Evolutionary conservation across 2,888 invertebrate genomes (phyloP), one percentile per base, ranked within the genome.

Genomic region (Drosophila lutescens): DNA sequence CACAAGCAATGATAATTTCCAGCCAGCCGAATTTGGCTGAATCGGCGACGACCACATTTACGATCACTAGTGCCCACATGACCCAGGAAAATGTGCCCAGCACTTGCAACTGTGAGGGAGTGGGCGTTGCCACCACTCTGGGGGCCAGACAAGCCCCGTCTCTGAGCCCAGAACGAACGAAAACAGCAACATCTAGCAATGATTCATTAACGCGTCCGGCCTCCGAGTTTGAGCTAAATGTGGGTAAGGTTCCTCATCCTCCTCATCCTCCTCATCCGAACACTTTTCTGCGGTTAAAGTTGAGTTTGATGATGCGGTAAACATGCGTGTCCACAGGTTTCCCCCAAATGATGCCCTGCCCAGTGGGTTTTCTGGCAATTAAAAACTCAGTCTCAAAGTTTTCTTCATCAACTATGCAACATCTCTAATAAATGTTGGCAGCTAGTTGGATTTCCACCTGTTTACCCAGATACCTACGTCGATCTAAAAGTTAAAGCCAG

Each of bases 161-260:
- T 23, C 41, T 40, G 46, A 8, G 44, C 53, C 1, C 47, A 53
- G 20, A 58, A 6, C 12, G 32, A 17, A 47, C 63, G 59, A 2
- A 62, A 53, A 23, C 61, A 49, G 12, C 46, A 38, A 32, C 67
- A 67, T 47, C 74, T 74, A 59, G 65, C 78, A 82, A 67, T 73
- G 83, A 80, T 80, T 78, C 85, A 86, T 84, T 86, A 83, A 80
- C 83, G 78, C 86, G 86, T 80, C 86, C 83, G 79, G 83, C 83
- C 83, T 79, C 86, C 74, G 83, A 80, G 77, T 80, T 86, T 62
- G 86, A 79, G 73, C 55, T 79, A 72, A 73, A 77, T 80, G 80
- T 83, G 79, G 83, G 86, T 84, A 84, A 84, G 83, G 65, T 53
- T 66, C 26, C 41, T 34, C 58, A 9, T 10, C 49, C 4, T 6